These are phyloP conservation scores for Aptenodytes forsteri DNA, from an alignment of 2,113 vertebrate genomes.

Conservation along the genomic window DNA sequence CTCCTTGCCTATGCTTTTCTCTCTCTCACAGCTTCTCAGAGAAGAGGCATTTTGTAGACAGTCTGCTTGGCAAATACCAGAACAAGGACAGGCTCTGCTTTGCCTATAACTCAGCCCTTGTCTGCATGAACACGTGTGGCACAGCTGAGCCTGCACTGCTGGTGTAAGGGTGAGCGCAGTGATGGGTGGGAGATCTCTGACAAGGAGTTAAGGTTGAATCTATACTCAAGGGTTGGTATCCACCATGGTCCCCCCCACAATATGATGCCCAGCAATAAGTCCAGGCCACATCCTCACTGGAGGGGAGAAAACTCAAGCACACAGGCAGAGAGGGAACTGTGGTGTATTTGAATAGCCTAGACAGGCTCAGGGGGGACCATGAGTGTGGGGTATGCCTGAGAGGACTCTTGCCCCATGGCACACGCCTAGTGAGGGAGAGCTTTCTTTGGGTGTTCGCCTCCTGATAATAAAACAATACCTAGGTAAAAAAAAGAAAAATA, in stretches of 20 bases:
- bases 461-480: background rate
- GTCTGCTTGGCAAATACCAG: background rate
- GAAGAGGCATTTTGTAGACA: background rate
- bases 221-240: background rate
- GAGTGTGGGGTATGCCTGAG: background rate
- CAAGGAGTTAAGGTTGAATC: background rate
- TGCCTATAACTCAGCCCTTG: background rate
- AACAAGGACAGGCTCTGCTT: background rate
- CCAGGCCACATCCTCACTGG: background rate
- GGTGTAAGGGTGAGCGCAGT: background rate
- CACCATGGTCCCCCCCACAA: background rate
- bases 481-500: background rate
- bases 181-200: background rate
- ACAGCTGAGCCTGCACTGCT: background rate
- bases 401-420: background rate
- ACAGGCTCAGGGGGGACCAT: background rate
- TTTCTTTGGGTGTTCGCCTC: background rate
- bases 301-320: background rate
- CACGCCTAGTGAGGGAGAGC: background rate
- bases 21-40: background rate
- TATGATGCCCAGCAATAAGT: background rate
- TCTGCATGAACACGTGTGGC: background rate
- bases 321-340: background rate
- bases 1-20: background rate
- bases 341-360: background rate